Evolutionary conservation across 2,888 invertebrate species (phyloP), one percentile per base, ranked within the genome.

Genomic region (Cancer borealis): DNA sequence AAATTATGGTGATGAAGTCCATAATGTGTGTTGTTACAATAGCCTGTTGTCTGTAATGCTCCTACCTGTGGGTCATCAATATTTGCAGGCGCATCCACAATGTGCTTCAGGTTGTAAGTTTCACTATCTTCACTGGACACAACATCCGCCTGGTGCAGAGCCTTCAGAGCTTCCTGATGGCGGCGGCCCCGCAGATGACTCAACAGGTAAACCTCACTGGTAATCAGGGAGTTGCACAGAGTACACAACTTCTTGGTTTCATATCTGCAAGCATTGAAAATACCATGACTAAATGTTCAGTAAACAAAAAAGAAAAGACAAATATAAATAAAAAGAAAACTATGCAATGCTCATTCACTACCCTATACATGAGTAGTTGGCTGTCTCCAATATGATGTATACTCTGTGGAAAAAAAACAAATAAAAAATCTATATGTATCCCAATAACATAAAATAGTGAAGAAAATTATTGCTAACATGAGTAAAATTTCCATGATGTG

Each of bases 181-280:
- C 97, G 97, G 96, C 97, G 97, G 0, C 98, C 98, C 95, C 98
- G 97, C 73, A 98, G 96, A 96, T 98, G 98, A 96, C 98, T 98
- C 96, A 98, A 96, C 54, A 98, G 97, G 96, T 98, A 97, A 0
- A 98, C 98, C 96, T 98, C 98, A 14, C 98, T 98, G 95, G 97
- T 97, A 96, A 98, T 98, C 97, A 96, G 95, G 17, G 93, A 95
- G 96, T 97, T 97, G 96, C 98, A 98, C 30, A 98, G 97, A 39
- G 97, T 97, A 96, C 98, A 98, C 96, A 98, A 97, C 96, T 98
- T 98, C 96, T 97, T 97, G 10, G 97, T 97, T 47, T 97, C 97
- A 96, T 98, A 98, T 88, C 95, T 95, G 89, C 30, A 93, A 92
- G 39, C 14, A 45, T 45, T 49, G n/a, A 47, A 73, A 93, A 47